These are phyloP conservation scores for Yponomeuta malinellus DNA, from an alignment of 2,888 invertebrate genomes.

Conservation along the genomic window DNA sequence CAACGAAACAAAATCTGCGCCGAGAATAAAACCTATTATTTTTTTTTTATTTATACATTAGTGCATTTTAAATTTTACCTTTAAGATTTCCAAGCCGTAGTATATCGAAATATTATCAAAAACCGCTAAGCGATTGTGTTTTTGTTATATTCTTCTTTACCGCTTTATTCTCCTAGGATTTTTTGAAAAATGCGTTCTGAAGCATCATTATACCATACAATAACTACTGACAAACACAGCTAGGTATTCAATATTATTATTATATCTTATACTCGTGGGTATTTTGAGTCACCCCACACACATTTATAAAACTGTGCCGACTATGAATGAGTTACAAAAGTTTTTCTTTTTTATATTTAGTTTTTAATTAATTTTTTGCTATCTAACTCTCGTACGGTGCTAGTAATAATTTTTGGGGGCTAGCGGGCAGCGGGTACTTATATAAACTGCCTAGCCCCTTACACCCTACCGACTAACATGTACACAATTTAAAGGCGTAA, in stretches of 20 bases:
- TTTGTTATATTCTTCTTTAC: slow-evolving; percentile 29
- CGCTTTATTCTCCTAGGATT: slow-evolving; percentile 41
- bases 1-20: slow-evolving; percentile 38
- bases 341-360: slow-evolving; percentile 29
- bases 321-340: slow-evolving; percentile 30
- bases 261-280: background rate
- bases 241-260: slow-evolving; percentile 19
- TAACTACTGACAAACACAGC: slow-evolving; percentile 25
- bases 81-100: slow-evolving; percentile 48
- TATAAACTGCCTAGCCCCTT: slow-evolving; percentile 52
- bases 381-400: slow-evolving; percentile 63
- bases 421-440: slow-evolving; percentile 50
- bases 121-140: slow-evolving; percentile 49
- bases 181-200: slow-evolving; percentile 54
- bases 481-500: slow-evolving; percentile 72
- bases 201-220: slow-evolving; percentile 46
- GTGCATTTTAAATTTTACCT: slow-evolving; percentile 23
- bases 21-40: background rate
- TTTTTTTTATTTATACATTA: background rate
- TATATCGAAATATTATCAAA: slow-evolving; percentile 42
- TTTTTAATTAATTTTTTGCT: slow-evolving; percentile 50
- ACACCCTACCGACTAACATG: slow-evolving; percentile 61
- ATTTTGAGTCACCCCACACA: background rate
- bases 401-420: slow-evolving; percentile 28
- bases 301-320: slow-evolving; percentile 11